These are phyloP conservation scores for Perodicticus potto DNA, from an alignment of 2,797 vertebrate genomes.

Conservation along the genomic window DNA sequence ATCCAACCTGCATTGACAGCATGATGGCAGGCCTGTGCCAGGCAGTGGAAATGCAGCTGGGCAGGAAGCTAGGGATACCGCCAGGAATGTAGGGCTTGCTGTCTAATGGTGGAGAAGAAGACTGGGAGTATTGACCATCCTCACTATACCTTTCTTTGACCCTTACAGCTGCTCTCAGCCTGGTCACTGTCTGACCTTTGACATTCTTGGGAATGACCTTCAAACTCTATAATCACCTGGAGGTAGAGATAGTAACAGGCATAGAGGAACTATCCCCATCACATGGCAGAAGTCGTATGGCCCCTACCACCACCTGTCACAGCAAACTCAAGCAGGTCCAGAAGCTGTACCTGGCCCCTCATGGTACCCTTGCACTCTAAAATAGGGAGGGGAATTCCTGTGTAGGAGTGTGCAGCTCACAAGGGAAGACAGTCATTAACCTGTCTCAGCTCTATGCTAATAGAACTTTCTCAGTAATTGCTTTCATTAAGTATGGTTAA, in stretches of 20 bases:
- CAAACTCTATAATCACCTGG: neutral
- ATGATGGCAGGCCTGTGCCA: neutral
- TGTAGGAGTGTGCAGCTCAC: slow-evolving; percentile 26
- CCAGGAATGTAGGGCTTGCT: rapidly evolving
- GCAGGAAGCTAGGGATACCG: neutral
- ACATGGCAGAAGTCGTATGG: rapidly evolving
- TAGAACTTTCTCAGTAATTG: slow-evolving; percentile 74
- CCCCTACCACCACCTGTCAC: neutral
- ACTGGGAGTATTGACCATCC: neutral
- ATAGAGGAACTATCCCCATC: neutral
- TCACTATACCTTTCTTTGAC: neutral
- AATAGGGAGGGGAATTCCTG: neutral
- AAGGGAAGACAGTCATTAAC: slow-evolving; percentile 75
- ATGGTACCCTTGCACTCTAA: neutral
- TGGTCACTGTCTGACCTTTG: neutral
- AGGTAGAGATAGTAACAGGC: neutral
- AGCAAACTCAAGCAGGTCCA: neutral
- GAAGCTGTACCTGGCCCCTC: slow-evolving; percentile 17
- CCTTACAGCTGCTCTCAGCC: neutral
- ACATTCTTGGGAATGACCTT: neutral
- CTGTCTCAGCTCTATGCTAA: slow-evolving; percentile 79
- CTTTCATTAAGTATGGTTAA: slow-evolving; percentile 77
- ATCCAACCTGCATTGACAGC: neutral
- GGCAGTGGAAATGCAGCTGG: neutral
- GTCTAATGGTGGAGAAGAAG: neutral